Percentiles rank a stretch among this genome's conserved stretches.
phyloP scores from a whole-genome alignment of 1,140 invertebrate genomes.

The Elymnias hypermnestra region DNA sequence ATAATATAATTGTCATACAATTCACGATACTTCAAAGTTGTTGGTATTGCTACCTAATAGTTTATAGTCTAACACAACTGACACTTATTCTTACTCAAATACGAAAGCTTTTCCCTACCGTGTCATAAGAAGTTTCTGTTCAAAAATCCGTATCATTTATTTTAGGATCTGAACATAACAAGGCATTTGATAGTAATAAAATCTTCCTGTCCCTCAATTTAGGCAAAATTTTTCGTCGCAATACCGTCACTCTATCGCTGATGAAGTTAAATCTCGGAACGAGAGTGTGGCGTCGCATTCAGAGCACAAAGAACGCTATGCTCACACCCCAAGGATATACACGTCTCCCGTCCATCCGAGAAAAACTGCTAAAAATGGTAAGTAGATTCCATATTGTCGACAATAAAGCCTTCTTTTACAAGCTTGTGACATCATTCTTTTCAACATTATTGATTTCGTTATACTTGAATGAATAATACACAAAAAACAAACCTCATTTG shows the following conservation, averaged over 20 bases:
- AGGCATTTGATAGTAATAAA: too few relatives aligned
- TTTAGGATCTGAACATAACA: too few relatives aligned
- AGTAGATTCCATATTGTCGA: constrained; percentile 15
- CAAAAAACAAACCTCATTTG: too few relatives aligned
- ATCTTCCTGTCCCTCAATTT: not conserved
- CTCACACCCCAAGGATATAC: constrained; percentile 64
- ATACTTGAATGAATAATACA: too few relatives aligned
- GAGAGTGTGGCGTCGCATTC: constrained; percentile 54
- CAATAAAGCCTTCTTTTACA: not conserved
- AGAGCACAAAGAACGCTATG: constrained; percentile 65
- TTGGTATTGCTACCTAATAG: too few relatives aligned
- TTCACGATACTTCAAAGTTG: too few relatives aligned
- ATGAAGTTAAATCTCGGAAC: constrained; percentile 62
- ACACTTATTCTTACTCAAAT: too few relatives aligned
- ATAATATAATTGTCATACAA: too few relatives aligned
- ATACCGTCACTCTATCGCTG: constrained; percentile 65
- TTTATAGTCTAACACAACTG: too few relatives aligned
- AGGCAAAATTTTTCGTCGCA: constrained; percentile 61
- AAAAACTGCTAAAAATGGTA: constrained; percentile 67
- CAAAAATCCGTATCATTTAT: too few relatives aligned
- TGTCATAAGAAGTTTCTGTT: too few relatives aligned
- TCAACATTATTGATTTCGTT: not conserved
- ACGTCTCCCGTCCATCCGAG: constrained; percentile 66
- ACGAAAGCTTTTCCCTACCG: too few relatives aligned
- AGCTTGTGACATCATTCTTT: not conserved